A percentile compares a stretch with the other conserved stretches of the same genome.
Evolutionary conservation across 2,113 vertebrate genomes (phyloP).

Genomic region (Craseonycteris thonglongyai): DNA sequence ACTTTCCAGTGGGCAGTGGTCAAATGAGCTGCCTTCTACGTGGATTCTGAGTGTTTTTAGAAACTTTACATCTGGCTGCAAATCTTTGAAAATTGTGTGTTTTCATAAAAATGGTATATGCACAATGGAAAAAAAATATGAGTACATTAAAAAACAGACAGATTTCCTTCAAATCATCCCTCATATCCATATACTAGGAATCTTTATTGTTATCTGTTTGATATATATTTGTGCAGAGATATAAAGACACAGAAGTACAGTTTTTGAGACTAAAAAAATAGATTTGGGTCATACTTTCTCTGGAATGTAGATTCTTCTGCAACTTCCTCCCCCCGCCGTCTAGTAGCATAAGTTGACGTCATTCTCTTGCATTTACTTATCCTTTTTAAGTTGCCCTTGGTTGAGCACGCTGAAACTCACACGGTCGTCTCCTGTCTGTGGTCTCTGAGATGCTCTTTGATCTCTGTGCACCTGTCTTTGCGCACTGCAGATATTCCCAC

Average conservation of each 20-base stretch:
- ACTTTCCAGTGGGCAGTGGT: not conserved
- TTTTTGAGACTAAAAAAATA: not conserved
- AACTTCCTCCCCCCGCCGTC: not conserved
- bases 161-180: not conserved
- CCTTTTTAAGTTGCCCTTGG: not conserved
- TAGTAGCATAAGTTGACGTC: not conserved
- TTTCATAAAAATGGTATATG: not conserved
- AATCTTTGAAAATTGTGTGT: not conserved
- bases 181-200: rapidly evolving
- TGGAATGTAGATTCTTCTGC: not conserved
- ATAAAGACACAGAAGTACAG: not conserved
- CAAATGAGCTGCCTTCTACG: not conserved
- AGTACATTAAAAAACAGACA: too few species aligned
- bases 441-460: not conserved
- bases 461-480: not conserved
- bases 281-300: not conserved
- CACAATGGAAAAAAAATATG: not conserved
- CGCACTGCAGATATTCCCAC: rapidly evolving
- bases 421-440: rapidly evolving
- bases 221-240: not conserved
- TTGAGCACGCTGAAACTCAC: not conserved
- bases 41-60: not conserved
- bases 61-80: not conserved
- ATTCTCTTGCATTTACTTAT: too few species aligned
- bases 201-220: not conserved